Percentiles rank a stretch among this genome's conserved stretches.
Evolutionary conservation across 2,797 vertebrate species (phyloP).

Genomic region (Schizothorax lantsangensis): DNA sequence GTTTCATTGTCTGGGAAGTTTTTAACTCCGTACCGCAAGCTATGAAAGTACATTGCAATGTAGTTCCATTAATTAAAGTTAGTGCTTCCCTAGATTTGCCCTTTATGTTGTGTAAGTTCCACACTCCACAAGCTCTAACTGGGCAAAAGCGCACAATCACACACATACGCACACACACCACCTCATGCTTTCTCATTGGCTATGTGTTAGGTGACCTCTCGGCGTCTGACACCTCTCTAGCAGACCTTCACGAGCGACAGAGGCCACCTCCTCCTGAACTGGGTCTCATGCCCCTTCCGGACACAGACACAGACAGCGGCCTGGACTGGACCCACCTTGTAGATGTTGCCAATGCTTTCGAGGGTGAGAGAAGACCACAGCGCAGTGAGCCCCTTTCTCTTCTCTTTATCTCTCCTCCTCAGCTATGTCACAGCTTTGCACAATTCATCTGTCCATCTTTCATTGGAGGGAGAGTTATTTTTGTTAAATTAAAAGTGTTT

Average conservation of each 20-base stretch:
- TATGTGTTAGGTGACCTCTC: conserved; percentile 89
- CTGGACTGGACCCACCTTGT: conserved; percentile 98
- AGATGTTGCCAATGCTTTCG: conserved; percentile 96
- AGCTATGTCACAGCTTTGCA: conserved; percentile 22
- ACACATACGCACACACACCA: conserved; percentile 19
- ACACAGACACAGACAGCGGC: conserved; percentile 84
- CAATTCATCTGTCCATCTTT: background rate
- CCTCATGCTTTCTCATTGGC: conserved; percentile 62
- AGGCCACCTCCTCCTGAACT: conserved; percentile 85
- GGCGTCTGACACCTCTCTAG: conserved; percentile 97
- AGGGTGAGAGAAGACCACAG: conserved; percentile 81
- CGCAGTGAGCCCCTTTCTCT: conserved; percentile 57
- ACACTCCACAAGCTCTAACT: conserved; percentile 20
- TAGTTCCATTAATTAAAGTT: background rate
- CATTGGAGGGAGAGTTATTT: background rate
- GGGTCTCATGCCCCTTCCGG: conserved; percentile 96
- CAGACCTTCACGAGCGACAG: conserved; percentile 92
- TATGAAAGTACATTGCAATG: background rate
- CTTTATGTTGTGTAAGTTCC: background rate
- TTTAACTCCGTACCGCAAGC: background rate
- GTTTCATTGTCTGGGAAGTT: background rate
- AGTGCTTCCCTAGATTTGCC: background rate
- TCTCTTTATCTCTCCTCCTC: conserved; percentile 20
- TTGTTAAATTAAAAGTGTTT: background rate
- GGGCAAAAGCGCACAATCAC: conserved; percentile 1